Percentiles rank a stretch among this genome's conserved stretches.
Conservation (phyloP, 2,888 invertebrate genomes). For the Agonum fuliginosum region DNA sequence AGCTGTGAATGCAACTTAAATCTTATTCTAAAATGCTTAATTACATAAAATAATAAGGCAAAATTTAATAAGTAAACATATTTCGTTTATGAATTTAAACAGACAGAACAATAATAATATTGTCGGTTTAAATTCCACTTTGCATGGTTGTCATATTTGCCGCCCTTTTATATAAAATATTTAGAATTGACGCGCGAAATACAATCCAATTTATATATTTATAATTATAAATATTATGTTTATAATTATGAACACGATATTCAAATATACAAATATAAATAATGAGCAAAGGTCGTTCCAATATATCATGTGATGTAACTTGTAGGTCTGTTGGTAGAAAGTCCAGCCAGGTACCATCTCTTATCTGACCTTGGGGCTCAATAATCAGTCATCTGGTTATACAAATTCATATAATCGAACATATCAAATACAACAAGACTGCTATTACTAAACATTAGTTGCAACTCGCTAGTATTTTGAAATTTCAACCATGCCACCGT, state of each 20-base stretch:
- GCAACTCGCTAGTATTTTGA: neutral
- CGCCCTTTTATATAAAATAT: too few relatives aligned
- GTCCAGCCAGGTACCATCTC: constrained; percentile 31
- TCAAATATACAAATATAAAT: neutral
- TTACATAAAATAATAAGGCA: too few relatives aligned
- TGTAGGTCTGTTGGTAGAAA: constrained; percentile 9
- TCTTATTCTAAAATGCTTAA: too few relatives aligned
- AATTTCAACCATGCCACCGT: constrained; percentile 42
- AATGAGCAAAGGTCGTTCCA: neutral
- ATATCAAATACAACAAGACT: constrained; percentile 38
- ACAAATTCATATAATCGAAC: constrained; percentile 3
- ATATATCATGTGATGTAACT: neutral
- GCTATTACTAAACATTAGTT: constrained; percentile 13
- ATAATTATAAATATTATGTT: too few relatives aligned
- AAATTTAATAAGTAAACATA: too few relatives aligned
- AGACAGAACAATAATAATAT: too few relatives aligned
- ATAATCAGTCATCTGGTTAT: neutral
- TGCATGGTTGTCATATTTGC: too few relatives aligned
- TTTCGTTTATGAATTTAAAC: too few relatives aligned
- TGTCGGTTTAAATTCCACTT: too few relatives aligned
- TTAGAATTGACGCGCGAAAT: too few relatives aligned
- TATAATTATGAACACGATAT: neutral
- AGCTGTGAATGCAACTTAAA: too few relatives aligned
- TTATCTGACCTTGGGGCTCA: constrained; percentile 41
- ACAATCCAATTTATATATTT: too few relatives aligned